These are phyloP conservation scores for Rhea pennata DNA, from an alignment of 2,113 vertebrate genomes.

Conservation along the genomic window DNA sequence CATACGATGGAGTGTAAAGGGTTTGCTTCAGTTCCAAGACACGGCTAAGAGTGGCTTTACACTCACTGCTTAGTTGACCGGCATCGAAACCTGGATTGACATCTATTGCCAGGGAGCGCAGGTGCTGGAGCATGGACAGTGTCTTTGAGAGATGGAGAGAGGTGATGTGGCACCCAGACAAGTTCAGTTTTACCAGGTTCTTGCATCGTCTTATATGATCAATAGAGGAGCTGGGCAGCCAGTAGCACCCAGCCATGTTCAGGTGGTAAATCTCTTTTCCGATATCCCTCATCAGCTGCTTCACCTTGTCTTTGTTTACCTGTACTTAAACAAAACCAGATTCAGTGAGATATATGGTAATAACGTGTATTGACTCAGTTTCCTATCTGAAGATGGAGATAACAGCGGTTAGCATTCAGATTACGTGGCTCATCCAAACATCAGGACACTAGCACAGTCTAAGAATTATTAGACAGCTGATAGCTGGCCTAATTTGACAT, in stretches of 20 bases:
- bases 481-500: background rate
- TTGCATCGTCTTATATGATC: conserved; percentile 87
- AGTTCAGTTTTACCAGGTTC: conserved; percentile 87
- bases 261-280: conserved; percentile 87
- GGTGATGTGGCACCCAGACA: conserved; percentile 90
- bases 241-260: conserved; percentile 93
- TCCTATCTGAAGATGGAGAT: background rate
- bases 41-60: conserved; percentile 87
- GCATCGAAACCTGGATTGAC: conserved; percentile 88
- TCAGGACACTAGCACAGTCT: background rate
- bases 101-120: conserved; percentile 90
- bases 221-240: conserved; percentile 85
- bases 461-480: background rate
- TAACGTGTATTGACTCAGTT: background rate
- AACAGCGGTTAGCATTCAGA: background rate
- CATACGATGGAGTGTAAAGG: conserved; percentile 89
- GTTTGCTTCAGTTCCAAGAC: conserved; percentile 93
- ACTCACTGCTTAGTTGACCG: conserved; percentile 87
- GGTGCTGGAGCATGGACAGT: conserved; percentile 83
- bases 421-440: background rate
- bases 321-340: conserved; percentile 61
- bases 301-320: conserved; percentile 86
- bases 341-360: background rate
- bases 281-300: conserved; percentile 81
- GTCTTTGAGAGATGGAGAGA: conserved; percentile 89